Percentiles rank a stretch among this genome's conserved stretches.
phyloP scores from a whole-genome alignment of 2,113 vertebrate genomes.

The Acanthisitta chloris region DNA sequence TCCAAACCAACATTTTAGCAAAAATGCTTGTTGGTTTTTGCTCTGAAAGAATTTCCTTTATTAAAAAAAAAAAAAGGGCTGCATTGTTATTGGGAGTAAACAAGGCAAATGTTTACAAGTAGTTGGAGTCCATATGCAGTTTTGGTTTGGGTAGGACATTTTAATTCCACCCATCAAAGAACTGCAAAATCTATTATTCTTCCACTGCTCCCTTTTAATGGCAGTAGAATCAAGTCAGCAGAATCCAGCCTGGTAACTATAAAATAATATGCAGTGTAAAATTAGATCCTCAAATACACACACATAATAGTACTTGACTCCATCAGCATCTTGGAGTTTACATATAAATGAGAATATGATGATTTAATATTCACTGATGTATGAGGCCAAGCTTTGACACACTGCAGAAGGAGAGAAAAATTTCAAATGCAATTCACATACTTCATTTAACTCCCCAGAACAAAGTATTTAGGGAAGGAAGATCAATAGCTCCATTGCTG shows the following conservation, averaged over 20 bases:
- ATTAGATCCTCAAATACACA: not conserved
- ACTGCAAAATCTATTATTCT: not conserved
- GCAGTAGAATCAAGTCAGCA: not conserved
- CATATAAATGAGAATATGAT: not conserved
- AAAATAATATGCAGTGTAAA: not conserved
- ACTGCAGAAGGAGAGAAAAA: not conserved
- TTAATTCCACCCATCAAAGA: not conserved
- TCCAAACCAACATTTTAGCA: not conserved
- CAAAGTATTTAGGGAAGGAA: not conserved
- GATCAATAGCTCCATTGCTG: not conserved
- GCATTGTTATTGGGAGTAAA: not conserved
- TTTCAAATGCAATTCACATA: not conserved
- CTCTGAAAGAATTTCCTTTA: not conserved
- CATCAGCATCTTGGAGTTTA: not conserved
- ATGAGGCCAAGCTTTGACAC: not conserved
- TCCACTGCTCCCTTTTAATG: not conserved
- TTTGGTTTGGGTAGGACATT: not conserved
- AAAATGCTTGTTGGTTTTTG: not conserved
- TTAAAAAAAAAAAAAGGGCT: not conserved
- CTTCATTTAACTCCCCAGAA: not conserved
- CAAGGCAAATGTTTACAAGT: constrained; percentile 12
- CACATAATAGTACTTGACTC: not conserved
- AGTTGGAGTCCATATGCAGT: not conserved
- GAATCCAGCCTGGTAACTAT: not conserved
- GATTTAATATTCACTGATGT: not conserved